Percentiles rank a stretch among this genome's conserved stretches.
Evolutionary conservation across 2,113 vertebrate genomes (phyloP).

Genomic region (Neopipo cinnamomea): DNA sequence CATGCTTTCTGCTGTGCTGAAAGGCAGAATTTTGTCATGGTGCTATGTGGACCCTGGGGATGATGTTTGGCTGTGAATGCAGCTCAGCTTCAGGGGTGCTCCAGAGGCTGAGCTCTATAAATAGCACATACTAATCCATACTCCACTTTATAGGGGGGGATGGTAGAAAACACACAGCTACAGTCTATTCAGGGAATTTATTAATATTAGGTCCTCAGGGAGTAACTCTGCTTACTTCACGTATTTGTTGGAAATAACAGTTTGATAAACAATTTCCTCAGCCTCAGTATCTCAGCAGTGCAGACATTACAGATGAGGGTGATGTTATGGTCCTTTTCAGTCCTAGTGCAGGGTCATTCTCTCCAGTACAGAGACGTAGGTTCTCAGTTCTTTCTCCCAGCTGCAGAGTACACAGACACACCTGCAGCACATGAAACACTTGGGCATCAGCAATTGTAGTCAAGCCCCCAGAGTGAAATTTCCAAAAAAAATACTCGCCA

Average conservation of each 20-base stretch:
- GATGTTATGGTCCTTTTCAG: background rate
- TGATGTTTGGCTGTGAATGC: background rate
- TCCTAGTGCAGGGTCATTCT: background rate
- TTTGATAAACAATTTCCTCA: background rate
- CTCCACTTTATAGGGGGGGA: background rate
- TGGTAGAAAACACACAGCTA: conserved; percentile 10
- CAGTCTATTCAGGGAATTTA: background rate
- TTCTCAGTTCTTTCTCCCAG: background rate
- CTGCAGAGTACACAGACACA: background rate
- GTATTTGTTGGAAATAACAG: background rate
- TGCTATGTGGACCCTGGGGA: background rate
- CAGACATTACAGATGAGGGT: background rate
- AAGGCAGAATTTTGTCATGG: background rate
- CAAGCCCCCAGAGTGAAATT: background rate
- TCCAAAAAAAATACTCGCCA: background rate
- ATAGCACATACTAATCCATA: background rate
- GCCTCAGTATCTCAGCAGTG: background rate
- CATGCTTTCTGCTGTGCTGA: background rate
- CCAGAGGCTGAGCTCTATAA: background rate
- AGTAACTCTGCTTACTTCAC: background rate
- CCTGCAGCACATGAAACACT: background rate
- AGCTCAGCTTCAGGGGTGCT: background rate
- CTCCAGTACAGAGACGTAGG: background rate
- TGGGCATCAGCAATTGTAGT: background rate
- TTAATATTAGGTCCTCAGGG: background rate